phyloP scores from a whole-genome alignment of 2,113 vertebrate species.

The Tonatia bakeri region DNA sequence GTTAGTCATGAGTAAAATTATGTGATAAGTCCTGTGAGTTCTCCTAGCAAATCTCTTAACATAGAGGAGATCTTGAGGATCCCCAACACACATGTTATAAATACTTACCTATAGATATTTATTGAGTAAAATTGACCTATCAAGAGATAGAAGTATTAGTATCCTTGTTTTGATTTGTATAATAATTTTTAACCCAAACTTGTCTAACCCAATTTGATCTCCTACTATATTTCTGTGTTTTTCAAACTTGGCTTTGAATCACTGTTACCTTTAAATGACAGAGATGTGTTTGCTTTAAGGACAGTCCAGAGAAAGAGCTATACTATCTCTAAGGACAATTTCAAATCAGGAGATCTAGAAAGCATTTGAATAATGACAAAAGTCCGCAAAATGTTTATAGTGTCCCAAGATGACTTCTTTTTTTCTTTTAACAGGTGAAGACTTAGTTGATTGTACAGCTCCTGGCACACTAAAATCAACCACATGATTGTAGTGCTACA shows the following conservation, averaged over 20 bases:
- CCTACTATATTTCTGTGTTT: background rate
- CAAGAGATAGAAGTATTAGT: background rate
- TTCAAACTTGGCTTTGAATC: background rate
- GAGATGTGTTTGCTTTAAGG: background rate
- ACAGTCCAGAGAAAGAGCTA: background rate
- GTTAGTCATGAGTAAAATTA: background rate
- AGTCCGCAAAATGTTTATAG: background rate
- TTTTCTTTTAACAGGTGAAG: background rate
- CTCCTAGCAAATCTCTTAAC: background rate
- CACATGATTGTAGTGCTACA: background rate
- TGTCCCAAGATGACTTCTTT: background rate
- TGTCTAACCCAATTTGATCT: background rate
- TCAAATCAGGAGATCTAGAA: background rate
- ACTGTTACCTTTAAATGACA: background rate
- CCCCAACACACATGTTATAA: background rate
- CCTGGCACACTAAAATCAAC: background rate
- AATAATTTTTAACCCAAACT: background rate
- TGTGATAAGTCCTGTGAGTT: background rate
- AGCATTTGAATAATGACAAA: background rate
- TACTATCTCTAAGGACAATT: background rate
- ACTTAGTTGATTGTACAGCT: background rate
- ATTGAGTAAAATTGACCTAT: background rate
- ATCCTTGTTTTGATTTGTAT: background rate
- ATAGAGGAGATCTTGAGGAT: background rate
- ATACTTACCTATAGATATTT: background rate